Evolutionary conservation across 2,888 invertebrate genomes (phyloP), one percentile per base, ranked within the genome.

Genomic region (Limnephilus rhombicus): DNA sequence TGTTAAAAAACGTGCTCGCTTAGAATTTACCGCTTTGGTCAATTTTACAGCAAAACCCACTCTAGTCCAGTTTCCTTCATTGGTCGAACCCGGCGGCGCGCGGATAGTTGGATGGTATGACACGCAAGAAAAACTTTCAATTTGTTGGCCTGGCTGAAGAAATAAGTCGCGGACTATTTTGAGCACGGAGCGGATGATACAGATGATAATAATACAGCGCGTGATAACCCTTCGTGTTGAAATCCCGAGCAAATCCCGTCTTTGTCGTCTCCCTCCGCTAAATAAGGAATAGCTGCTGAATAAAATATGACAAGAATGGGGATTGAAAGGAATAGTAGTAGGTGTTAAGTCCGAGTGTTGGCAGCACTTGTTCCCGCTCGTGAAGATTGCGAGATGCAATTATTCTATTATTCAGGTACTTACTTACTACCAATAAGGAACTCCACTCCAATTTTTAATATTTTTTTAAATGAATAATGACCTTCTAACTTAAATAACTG

Each of bases 211-310:
- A 31, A 90, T 90, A 90, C 81, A 82, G n/a, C 82, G 82, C 90
- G 81, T 90, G 90, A 90, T 90, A 90, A 81, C 81, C 82, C 31
- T 90, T 90, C 88, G 37, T 89, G 88, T 89, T 80, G 88, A 89
- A 89, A 89, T 89, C 88, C 88, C 88, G 88, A 24, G 88, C 68
- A 80, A 89, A 80, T 89, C 80, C 80, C 34, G 12, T 37, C 41
- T 80, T 86, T 45, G 45, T 86, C 24, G n/a, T 45, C 85, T n/a
- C 80, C 18, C 31, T 7, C 3, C 49, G 45, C 45, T 89, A 89
- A 89, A 80, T 29, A 34, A 24, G 80, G n/a, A 80, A 89, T 89
- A 80, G 88, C 80, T 68, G n/a, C 80, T 89, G 88, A 89, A 89
- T 89, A 89, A 89, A 80, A 89, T 89, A 89, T 89, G 80, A 89